phyloP scores from a whole-genome alignment of 2,888 invertebrate genomes.

The Campoplex nolae region DNA sequence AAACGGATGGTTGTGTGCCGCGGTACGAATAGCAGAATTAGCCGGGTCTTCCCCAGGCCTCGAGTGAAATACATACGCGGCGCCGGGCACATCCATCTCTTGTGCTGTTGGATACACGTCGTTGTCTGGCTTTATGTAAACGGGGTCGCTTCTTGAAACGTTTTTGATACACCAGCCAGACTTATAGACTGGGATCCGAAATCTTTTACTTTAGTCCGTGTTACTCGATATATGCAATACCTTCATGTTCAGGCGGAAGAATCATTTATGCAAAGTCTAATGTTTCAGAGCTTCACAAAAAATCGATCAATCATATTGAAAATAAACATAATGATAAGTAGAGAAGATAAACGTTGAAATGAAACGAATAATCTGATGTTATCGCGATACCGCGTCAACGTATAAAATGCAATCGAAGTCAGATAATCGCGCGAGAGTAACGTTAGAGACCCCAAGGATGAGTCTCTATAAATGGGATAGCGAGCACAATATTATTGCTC shows the following conservation, averaged over 20 bases:
- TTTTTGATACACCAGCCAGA: conserved; percentile 46
- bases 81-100: conserved; percentile 66
- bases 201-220: conserved; percentile 28
- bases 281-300: conserved; percentile 14
- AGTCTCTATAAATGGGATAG: background rate
- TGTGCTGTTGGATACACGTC: conserved; percentile 50
- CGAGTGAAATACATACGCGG: conserved; percentile 67
- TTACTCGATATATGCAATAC: conserved; percentile 32
- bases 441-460: background rate
- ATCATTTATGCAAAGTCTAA: conserved; percentile 26
- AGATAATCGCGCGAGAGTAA: background rate
- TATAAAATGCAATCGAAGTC: background rate
- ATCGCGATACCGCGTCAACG: background rate
- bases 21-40: conserved; percentile 78
- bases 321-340: background rate
- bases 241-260: conserved; percentile 1
- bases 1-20: conserved; percentile 53
- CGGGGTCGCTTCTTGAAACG: conserved; percentile 54
- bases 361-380: background rate
- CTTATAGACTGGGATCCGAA: conserved; percentile 44
- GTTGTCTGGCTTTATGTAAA: conserved; percentile 69
- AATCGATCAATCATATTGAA: conserved; percentile 16
- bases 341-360: background rate
- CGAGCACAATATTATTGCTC: background rate
- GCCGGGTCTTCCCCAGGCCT: conserved; percentile 80